Conservation (phyloP, 1,140 invertebrate species). For the Drosophila equinoxialis region DNA sequence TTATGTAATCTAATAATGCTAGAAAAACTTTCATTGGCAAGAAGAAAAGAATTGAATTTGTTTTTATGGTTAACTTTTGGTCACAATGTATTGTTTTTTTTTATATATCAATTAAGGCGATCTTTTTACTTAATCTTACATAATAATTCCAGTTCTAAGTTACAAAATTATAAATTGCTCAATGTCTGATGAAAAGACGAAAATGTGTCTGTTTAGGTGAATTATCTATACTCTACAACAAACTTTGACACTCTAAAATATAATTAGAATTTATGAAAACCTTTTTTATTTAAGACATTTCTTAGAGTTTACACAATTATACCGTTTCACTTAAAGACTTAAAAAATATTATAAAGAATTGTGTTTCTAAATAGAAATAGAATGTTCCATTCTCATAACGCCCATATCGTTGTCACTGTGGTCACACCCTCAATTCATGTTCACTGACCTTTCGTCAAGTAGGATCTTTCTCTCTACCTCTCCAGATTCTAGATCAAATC, state of each 20-base stretch:
- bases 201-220: not conserved
- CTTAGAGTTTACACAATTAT: not conserved
- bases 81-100: not conserved
- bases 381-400: not conserved
- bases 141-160: not conserved
- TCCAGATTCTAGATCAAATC: constrained; percentile 36
- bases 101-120: not conserved
- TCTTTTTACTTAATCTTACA: not conserved
- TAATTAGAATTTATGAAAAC: too few species aligned
- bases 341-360: not conserved
- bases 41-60: not conserved
- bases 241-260: too few species aligned
- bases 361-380: not conserved
- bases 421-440: constrained; percentile 14
- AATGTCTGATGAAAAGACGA: not conserved
- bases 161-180: not conserved
- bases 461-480: constrained; percentile 49
- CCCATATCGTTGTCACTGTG: not conserved
- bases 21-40: not conserved
- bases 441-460: constrained; percentile 34
- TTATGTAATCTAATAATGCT: not conserved
- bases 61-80: not conserved
- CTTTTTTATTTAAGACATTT: not conserved
- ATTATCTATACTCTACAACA: not conserved
- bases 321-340: not conserved